These are phyloP conservation scores for Chrysolina americana DNA, from an alignment of 2,888 invertebrate genomes.

Conservation along the genomic window DNA sequence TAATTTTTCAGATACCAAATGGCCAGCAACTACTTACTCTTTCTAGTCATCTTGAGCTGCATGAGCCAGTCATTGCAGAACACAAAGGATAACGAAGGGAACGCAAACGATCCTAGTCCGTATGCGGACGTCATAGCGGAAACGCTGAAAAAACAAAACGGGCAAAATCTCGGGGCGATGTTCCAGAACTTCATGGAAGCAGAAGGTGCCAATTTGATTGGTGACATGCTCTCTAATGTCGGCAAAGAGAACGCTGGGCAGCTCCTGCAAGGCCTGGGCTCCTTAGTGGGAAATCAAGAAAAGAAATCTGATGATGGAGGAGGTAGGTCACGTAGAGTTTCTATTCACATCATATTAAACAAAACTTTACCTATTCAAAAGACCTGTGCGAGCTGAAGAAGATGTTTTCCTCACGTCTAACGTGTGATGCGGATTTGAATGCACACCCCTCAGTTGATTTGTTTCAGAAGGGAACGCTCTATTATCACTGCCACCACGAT, in stretches of 20 bases:
- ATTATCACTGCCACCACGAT: too few relatives aligned
- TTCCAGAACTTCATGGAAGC: slow-evolving; percentile 80
- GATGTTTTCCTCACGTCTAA: too few relatives aligned
- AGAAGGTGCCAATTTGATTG: slow-evolving; percentile 72
- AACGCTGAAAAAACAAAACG: slow-evolving; percentile 72
- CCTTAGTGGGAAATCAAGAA: slow-evolving; percentile 41
- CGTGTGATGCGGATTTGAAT: too few relatives aligned
- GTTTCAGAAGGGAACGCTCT: too few relatives aligned
- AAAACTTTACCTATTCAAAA: not conserved
- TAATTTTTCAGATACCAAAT: slow-evolving; percentile 42
- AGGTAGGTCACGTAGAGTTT: not conserved
- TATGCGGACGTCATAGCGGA: slow-evolving; percentile 71
- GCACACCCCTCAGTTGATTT: too few relatives aligned
- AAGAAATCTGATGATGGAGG: slow-evolving; percentile 27
- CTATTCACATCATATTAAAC: not conserved
- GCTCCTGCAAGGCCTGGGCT: slow-evolving; percentile 54
- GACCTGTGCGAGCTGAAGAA: too few relatives aligned
- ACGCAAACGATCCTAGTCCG: slow-evolving; percentile 72
- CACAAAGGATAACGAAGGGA: slow-evolving; percentile 61
- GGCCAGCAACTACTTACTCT: slow-evolving; percentile 44
- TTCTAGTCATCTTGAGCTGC: slow-evolving; percentile 56
- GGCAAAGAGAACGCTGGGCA: slow-evolving; percentile 52
- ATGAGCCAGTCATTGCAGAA: slow-evolving; percentile 50
- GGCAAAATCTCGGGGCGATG: slow-evolving; percentile 75
- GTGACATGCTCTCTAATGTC: slow-evolving; percentile 52